Base-by-base conservation (phyloP, 1,140 invertebrate species). In the Acromyrmex echinatior region DNA sequence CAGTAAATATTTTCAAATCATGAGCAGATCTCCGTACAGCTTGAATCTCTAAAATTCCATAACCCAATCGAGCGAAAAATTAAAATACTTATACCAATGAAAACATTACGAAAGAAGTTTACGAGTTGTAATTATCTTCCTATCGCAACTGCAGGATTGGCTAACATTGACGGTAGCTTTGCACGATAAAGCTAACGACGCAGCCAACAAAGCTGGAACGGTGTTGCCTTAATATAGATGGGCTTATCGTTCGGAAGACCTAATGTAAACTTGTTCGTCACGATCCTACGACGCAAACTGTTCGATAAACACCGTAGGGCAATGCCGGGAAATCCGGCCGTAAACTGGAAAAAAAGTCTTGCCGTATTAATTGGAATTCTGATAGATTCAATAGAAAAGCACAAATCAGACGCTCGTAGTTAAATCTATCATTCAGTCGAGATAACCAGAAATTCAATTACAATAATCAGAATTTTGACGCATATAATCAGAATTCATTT, bases 201-300 rank as follows among this genome's bases (percentile, higher is more conserved):
- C 21, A 7, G 31, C 21, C 49, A 28, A 45, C 79, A 45, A 71
- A 45, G 70, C 80, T 84, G 70, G 66, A 35, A 25, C 25, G 53
- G 60, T 74, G 56, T 63, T 84, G 80, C 58, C 70, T 84, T 62
- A 74, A 84, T 76, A 84, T 21, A 76, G 56, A 84, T 45, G 56
- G 25, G 80, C 80, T 84, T 84, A 82, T 74, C 80, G 70, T 84
- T 76, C 39, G 80, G 39, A 74, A 84, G 56, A 51, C 39, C 80
- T 45, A 74, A 74, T 28, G 70, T 74, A 84, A 82, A 84, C 70
- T 76, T 74, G 58, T 58, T 63, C 70, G 70, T 84, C 56, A 82
- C 80, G 70, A 31, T 49, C 56, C 53, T 58, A 12, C 68, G 68
- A 76, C 73, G n/a, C 28, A 84, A 82, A 84, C 80, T 76, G 70